phyloP scores from a whole-genome alignment of 2,113 vertebrate genomes.

The Melospiza melodia region DNA sequence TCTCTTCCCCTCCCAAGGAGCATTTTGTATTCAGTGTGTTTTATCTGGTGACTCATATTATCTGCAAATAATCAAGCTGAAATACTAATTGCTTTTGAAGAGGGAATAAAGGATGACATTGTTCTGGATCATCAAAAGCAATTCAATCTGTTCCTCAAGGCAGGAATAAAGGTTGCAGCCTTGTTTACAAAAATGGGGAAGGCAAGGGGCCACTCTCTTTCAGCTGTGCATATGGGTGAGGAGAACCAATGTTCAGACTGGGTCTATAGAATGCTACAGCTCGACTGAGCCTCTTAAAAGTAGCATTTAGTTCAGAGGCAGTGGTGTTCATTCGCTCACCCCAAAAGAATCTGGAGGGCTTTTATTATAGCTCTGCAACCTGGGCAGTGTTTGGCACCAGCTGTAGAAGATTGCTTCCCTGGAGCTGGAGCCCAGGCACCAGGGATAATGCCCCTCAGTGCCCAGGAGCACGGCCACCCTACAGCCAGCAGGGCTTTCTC shows the following conservation, averaged over 20 bases:
- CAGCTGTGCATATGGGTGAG: background rate
- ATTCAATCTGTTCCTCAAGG: background rate
- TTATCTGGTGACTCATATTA: background rate
- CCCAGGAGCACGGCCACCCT: fast-evolving
- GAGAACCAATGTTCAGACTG: background rate
- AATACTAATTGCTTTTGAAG: background rate
- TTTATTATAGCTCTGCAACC: background rate
- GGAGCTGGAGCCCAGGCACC: background rate
- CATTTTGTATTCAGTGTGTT: background rate
- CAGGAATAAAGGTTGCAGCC: background rate
- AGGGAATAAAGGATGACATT: background rate
- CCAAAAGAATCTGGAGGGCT: background rate
- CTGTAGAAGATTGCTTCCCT: background rate
- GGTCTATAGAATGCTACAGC: background rate
- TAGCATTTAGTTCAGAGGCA: background rate
- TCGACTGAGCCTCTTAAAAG: background rate
- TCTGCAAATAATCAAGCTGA: background rate
- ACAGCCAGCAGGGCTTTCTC: fast-evolving
- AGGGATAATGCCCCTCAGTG: background rate
- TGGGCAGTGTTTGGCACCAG: background rate
- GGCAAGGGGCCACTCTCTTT: background rate
- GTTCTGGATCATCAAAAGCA: background rate
- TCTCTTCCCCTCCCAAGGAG: background rate
- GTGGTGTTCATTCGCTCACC: background rate
- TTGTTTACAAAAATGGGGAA: background rate